A percentile compares a stretch with the other conserved stretches of the same genome.
Evolutionary conservation across 2,888 invertebrate species (phyloP).

Genomic region (Steinernema hermaphroditum): DNA sequence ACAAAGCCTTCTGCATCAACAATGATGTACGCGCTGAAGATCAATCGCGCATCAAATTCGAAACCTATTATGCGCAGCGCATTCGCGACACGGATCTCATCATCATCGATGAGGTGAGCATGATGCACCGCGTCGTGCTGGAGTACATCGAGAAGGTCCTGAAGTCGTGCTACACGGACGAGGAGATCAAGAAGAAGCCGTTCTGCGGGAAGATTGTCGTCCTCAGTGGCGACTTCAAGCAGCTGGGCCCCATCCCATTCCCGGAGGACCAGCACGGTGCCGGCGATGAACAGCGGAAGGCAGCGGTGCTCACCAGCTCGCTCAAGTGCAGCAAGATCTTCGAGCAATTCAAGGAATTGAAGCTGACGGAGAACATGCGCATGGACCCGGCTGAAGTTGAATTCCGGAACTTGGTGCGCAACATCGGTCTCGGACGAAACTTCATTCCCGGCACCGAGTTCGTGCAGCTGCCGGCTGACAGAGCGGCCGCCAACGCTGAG

Average conservation of each 20-base stretch:
- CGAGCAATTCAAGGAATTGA: constrained; percentile 16
- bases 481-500: background rate
- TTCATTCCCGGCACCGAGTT: background rate
- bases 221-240: constrained; percentile 36
- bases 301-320: too few species aligned
- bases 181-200: too few species aligned
- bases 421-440: constrained; percentile 33
- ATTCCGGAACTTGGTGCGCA: constrained; percentile 33
- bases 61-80: background rate
- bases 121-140: constrained; percentile 31
- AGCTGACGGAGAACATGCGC: constrained; percentile 37
- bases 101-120: constrained; percentile 38
- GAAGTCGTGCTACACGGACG: too few species aligned
- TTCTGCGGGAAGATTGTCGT: constrained; percentile 40
- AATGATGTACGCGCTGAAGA: background rate
- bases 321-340: constrained; percentile 29
- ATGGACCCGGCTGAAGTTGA: constrained; percentile 31
- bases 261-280: too few species aligned
- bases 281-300: too few species aligned
- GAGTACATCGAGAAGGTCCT: constrained; percentile 37
- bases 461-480: background rate
- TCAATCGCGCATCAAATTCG: background rate
- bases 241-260: constrained; percentile 34
- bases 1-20: background rate
- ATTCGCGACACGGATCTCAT: constrained; percentile 19